Evolutionary conservation across 2,888 invertebrate species (phyloP).

Genomic region (Melinaea menophilus): DNA sequence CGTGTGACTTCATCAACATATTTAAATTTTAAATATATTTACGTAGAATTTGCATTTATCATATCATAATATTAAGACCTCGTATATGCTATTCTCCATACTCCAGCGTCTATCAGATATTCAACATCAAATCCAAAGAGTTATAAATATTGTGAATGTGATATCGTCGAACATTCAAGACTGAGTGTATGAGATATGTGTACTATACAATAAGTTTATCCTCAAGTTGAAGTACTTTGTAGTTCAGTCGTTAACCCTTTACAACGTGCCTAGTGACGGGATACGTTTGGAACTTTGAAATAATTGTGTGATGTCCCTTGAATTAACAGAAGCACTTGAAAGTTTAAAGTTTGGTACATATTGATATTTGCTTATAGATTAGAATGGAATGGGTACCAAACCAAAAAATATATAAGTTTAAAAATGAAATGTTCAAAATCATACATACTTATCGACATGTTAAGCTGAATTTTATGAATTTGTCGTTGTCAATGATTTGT

Average conservation of each 20-base stretch:
- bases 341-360: not conserved
- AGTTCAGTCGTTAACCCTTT: slow-evolving; percentile 27
- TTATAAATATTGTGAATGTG: not conserved
- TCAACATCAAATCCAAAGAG: too few species aligned
- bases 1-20: too few species aligned
- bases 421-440: too few species aligned
- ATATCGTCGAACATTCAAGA: not conserved
- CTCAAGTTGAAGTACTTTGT: slow-evolving; percentile 14
- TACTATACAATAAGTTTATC: slow-evolving; percentile 25
- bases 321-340: slow-evolving; percentile 18
- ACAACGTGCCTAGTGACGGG: slow-evolving; percentile 29
- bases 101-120: too few species aligned
- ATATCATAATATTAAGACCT: too few species aligned
- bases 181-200: not conserved
- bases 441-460: too few species aligned
- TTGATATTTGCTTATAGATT: not conserved
- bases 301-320: slow-evolving; percentile 29
- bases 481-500: too few species aligned
- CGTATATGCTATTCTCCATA: too few species aligned
- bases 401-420: too few species aligned
- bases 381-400: not conserved
- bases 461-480: too few species aligned
- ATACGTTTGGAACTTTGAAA: slow-evolving; percentile 27
- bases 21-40: too few species aligned
- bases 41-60: too few species aligned